These are phyloP conservation scores for Anguilla pacifica DNA, from an alignment of 2,797 vertebrate genomes.

Conservation along the genomic window DNA sequence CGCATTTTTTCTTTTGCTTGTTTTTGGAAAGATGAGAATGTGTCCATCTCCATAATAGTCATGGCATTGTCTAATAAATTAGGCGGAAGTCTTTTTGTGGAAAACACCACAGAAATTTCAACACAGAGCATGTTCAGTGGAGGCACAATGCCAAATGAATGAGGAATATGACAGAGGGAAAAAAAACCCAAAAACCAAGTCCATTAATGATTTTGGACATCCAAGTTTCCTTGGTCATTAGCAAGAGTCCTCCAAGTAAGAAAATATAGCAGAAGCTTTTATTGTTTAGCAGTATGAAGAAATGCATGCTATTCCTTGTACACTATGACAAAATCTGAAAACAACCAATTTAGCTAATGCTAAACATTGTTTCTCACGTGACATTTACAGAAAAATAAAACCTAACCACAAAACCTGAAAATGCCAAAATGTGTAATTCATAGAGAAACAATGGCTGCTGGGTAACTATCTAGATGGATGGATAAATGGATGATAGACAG, in stretches of 20 bases:
- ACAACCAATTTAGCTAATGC: background rate
- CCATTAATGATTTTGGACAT: background rate
- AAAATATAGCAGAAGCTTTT: background rate
- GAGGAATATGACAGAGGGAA: background rate
- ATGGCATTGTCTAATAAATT: background rate
- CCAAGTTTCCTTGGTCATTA: background rate
- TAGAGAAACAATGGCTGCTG: background rate
- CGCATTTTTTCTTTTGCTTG: background rate
- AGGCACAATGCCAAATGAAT: background rate
- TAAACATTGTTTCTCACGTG: background rate
- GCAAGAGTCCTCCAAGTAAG: background rate
- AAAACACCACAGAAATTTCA: background rate
- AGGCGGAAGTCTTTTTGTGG: background rate
- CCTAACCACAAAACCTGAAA: background rate
- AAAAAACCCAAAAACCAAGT: background rate
- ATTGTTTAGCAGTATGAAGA: background rate
- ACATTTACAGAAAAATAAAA: background rate
- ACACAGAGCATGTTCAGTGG: background rate
- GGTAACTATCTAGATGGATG: too few relatives aligned
- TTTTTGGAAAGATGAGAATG: too few relatives aligned
- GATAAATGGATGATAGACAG: too few relatives aligned
- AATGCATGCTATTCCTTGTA: background rate
- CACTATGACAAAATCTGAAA: background rate
- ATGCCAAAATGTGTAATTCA: background rate
- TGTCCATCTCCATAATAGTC: background rate